Conservation (phyloP, 2,113 vertebrate genomes). For the Channa maculata region DNA sequence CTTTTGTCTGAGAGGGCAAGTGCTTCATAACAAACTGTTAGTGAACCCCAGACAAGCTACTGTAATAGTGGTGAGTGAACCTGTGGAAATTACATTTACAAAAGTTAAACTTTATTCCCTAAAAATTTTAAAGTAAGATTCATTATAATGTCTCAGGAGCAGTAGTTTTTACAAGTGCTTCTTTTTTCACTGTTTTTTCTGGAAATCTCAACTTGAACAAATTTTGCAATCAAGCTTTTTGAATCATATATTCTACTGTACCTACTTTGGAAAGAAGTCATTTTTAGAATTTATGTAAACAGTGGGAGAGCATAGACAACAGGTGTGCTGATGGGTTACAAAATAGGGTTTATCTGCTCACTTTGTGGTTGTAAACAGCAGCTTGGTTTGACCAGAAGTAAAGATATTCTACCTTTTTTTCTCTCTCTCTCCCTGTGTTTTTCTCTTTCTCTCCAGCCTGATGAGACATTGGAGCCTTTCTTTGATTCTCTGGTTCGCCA, state of each 20-base stretch:
- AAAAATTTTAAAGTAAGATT: too few species aligned
- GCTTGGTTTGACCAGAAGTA: background rate
- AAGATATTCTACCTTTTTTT: background rate
- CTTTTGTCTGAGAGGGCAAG: background rate
- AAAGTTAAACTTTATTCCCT: too few species aligned
- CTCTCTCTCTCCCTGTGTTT: background rate
- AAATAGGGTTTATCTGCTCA: background rate
- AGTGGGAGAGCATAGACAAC: too few species aligned
- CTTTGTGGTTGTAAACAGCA: constrained; percentile 2
- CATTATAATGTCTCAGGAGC: background rate
- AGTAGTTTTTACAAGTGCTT: background rate
- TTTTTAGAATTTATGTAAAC: too few species aligned
- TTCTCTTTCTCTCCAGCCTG: constrained; percentile 82
- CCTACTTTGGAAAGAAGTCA: too few species aligned
- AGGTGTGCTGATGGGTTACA: too few species aligned
- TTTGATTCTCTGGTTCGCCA: constrained; percentile 97
- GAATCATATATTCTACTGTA: too few species aligned
- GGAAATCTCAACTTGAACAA: background rate
- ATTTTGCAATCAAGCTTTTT: too few species aligned
- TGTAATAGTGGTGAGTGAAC: too few species aligned
- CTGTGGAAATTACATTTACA: too few species aligned
- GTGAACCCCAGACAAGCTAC: too few species aligned
- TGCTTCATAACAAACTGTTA: too few species aligned
- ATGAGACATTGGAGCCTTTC: constrained; percentile 95
- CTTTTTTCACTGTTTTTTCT: background rate